Conservation (phyloP, 2,888 invertebrate species). For the Ptychoptera albimana region DNA sequence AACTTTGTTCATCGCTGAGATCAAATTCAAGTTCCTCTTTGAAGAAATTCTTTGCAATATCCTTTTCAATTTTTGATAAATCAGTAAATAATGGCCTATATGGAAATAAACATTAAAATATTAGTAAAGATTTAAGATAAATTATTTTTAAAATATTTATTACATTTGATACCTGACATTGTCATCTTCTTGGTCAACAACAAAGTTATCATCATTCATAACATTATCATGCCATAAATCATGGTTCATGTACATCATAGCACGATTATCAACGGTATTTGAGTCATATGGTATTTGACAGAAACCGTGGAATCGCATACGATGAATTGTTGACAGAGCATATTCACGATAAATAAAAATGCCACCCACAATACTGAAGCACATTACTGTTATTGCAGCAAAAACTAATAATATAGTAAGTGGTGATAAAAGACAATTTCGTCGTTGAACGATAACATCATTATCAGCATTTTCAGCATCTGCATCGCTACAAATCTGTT, state of each 20-base stretch:
- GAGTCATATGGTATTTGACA: slow-evolving; percentile 28
- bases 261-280: slow-evolving; percentile 8
- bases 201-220: not conserved
- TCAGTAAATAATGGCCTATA: slow-evolving; percentile 12
- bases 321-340: slow-evolving; percentile 40
- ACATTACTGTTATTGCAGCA: slow-evolving; percentile 50
- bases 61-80: slow-evolving; percentile 10
- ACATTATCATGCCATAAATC: not conserved
- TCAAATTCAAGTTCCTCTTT: slow-evolving; percentile 72
- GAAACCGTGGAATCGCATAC: slow-evolving; percentile 27
- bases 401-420: slow-evolving; percentile 53
- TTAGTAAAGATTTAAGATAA: no score
- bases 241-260: not conserved
- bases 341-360: slow-evolving; percentile 62
- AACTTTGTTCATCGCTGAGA: slow-evolving; percentile 43
- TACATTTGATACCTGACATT: not conserved
- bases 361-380: slow-evolving; percentile 54
- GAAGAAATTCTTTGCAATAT: slow-evolving; percentile 35
- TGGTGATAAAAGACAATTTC: slow-evolving; percentile 36
- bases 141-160: no score
- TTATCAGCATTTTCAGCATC: slow-evolving; percentile 21
- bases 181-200: not conserved
- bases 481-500: slow-evolving; percentile 22
- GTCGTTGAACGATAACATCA: slow-evolving; percentile 19
- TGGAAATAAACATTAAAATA: not conserved